A percentile compares a stretch with the other conserved stretches of the same genome.
Conservation (phyloP, 2,888 invertebrate species). For the Chironomus riparius region DNA sequence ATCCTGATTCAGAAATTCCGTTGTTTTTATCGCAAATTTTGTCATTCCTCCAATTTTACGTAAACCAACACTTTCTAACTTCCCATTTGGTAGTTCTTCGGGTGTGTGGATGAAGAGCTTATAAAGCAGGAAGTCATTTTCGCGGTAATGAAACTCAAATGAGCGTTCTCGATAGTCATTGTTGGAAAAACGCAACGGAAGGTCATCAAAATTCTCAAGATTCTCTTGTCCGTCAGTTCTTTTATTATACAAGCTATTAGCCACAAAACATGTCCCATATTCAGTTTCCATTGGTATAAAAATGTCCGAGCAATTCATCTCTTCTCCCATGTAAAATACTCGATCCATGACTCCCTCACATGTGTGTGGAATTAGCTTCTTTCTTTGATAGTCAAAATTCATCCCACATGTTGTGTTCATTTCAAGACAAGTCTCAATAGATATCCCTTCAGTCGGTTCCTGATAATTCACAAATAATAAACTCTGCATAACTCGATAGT, state of each 20-base stretch:
- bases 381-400: neutral
- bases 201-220: neutral
- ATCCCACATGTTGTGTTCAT: slow-evolving; percentile 9
- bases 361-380: neutral
- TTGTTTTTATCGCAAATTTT: neutral
- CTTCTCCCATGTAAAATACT: neutral
- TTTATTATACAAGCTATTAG: slow-evolving; percentile 4
- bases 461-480: neutral
- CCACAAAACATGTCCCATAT: neutral
- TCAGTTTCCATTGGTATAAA: neutral
- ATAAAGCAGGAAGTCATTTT: neutral
- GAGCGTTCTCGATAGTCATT: neutral
- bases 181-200: neutral
- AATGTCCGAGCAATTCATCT: neutral
- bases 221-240: neutral
- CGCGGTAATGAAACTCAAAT: neutral
- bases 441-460: neutral
- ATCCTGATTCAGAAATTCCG: neutral
- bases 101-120: slow-evolving; percentile 11
- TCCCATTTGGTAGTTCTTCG: neutral
- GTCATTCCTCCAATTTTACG: neutral
- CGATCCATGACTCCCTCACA: neutral
- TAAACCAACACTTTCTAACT: neutral
- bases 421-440: neutral
- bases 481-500: neutral